Base-by-base conservation (phyloP, 1,140 invertebrate species). In the Penaeus chinensis region DNA sequence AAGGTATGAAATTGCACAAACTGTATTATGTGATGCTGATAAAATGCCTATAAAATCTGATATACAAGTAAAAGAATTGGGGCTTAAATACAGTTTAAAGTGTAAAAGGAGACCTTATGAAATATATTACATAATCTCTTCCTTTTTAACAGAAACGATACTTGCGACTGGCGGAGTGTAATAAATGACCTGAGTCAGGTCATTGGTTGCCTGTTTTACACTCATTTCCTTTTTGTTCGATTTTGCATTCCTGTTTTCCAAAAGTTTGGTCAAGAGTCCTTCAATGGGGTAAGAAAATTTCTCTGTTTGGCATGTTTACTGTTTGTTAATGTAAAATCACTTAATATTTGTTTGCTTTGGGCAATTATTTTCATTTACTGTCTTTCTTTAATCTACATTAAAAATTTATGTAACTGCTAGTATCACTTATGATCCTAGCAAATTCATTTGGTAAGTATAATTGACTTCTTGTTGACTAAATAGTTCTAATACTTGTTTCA, bases 221-320 rank as follows among this genome's bases (percentile, higher is more conserved):
- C 95, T 37, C 95, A 95, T 91, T 96, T 97, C 89, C 93, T 97
- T 20, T 95, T 96, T 91, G 95, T 96, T 88, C 93, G 95, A 62
- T 95, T 97, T 91, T 93, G 96, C 54, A 91, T 95, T 61, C 95
- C 95, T 7, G 93, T 94, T 60, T 97, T 95, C 92, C 92, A 93
- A 2, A 93, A 96, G 90, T 97, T 95, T 91, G 96, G 96, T 47
- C 90, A 92, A 3, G 92, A 94, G 78, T 93, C 94, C 88, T 91
- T 96, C 63, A 94, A 95, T 60, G 92, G 93, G 0, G 93, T 94
- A 54, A 84, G 87, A 54, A 0, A 54, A 54, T 54, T 11, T 16
- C 10, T 54, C 54, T 13, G 11, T 54, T 54, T 54, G 16, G 4
- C 11, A 54, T 54, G 10, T 7, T 47, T 47, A 4, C 11, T 47